These are phyloP conservation scores for Sciurus vulgaris DNA, from an alignment of 2,797 vertebrate genomes.

Conservation along the genomic window DNA sequence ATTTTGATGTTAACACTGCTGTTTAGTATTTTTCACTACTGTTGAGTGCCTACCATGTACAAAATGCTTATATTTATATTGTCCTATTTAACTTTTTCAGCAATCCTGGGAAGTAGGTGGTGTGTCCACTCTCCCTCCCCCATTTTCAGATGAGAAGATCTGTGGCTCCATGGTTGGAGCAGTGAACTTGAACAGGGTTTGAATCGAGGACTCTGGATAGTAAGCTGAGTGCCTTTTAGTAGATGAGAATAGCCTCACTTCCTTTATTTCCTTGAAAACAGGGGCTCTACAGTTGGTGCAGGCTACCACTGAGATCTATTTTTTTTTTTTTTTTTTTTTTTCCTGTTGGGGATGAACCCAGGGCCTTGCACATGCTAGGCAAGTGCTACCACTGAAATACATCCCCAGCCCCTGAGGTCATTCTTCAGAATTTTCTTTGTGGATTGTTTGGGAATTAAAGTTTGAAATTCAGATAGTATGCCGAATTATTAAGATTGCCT, in stretches of 20 bases:
- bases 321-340: background rate
- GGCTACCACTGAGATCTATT: conserved; percentile 62
- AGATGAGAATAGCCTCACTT: background rate
- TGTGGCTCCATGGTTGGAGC: background rate
- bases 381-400: no score
- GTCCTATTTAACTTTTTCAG: background rate
- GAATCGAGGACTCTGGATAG: background rate
- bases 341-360: no score
- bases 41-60: background rate
- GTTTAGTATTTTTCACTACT: background rate
- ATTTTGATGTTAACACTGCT: conserved; percentile 23
- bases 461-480: conserved; percentile 71
- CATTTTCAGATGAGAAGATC: conserved; percentile 21
- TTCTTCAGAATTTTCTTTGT: conserved; percentile 69
- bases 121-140: background rate
- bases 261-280: conserved; percentile 65
- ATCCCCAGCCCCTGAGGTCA: conserved; percentile 26
- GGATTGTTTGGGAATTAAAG: conserved; percentile 73
- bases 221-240: background rate
- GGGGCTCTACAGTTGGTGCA: conserved; percentile 42
- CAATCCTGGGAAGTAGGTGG: background rate
- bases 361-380: no score
- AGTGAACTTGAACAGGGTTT: background rate
- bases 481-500: conserved; percentile 70
- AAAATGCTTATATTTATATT: background rate